Base-by-base conservation (phyloP, 2,888 invertebrate species). In the Spicauda simplicius region DNA sequence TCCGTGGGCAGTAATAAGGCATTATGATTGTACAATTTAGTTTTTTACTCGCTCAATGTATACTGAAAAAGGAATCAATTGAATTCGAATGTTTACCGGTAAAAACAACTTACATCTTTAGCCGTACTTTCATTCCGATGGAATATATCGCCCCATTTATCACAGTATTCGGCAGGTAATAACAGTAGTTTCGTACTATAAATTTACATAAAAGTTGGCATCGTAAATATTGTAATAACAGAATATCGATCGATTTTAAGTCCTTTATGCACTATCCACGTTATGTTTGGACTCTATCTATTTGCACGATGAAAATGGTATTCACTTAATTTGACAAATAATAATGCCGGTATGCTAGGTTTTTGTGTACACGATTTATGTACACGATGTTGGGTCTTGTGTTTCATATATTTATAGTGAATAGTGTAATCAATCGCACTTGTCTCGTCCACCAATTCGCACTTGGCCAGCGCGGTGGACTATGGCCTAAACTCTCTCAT, bases 141-240 rank as follows among this genome's bases (percentile, higher is more conserved):
- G 14, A 45, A 37, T 53, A 52, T 52, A 59, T 48, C 18, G 18
- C 8, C 20, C 25, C 45, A 50, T 48, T 56, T 57, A 5, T 52
- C 14, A 41, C 16, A 58, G 16, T 20, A 58, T 58, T 53, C 57
- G 58, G 58, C 58, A 64, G 64, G 64, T 58, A 64, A 64, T 64
- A 52, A 41, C 45, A 53, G 53, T 58, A 64, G 25, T 41, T 58
- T 58, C 37, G 16, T 64, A 50, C 64, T 25, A 64, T 64, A 58
- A 64, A 64, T 58, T 58, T 25, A 25, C 25, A 48, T 50, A 30
- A 50, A 59, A 59, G 16, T 59, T 59, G 20, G 25, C 58, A 59
- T 65, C 45, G 45, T 59, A 58, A 52, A 56, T 52, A 57, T 50
- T 48, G 54, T 62, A 57, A 68, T 62, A 56, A 69, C 62, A 54